phyloP scores from a whole-genome alignment of 2,113 vertebrate species.

The Psephotus haematonotus region DNA sequence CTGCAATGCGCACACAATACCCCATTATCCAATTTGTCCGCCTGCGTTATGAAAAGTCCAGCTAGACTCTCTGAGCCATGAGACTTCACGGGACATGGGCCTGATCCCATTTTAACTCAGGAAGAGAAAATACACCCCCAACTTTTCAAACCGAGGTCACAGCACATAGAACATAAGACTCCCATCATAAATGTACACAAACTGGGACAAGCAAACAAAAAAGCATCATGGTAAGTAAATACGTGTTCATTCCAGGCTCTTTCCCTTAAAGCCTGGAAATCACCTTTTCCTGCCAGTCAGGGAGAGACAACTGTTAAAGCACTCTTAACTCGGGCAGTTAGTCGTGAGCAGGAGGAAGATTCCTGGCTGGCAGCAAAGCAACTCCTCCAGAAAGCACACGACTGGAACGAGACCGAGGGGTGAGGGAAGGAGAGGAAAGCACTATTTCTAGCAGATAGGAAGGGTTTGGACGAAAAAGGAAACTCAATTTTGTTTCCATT shows the following conservation, averaged over 20 bases:
- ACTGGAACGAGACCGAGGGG: neutral
- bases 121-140: neutral
- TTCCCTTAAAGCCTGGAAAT: neutral
- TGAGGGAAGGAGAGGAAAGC: neutral
- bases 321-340: neutral
- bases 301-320: neutral
- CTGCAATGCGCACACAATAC: neutral
- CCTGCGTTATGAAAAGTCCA: conserved; percentile 27
- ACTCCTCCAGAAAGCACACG: neutral
- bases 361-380: neutral
- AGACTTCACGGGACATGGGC: conserved; percentile 3
- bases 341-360: neutral
- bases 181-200: accelerated
- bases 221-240: neutral
- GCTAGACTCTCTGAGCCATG: neutral
- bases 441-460: neutral
- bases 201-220: neutral
- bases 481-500: neutral
- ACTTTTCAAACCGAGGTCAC: neutral
- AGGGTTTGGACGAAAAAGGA: neutral
- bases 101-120: neutral
- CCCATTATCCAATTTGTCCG: neutral
- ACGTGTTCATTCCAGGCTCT: neutral
- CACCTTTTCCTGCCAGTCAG: neutral
- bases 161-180: accelerated